Base-by-base conservation (phyloP, 35 echinoderm and acorn worm species). In the Ptychodera flava region DNA sequence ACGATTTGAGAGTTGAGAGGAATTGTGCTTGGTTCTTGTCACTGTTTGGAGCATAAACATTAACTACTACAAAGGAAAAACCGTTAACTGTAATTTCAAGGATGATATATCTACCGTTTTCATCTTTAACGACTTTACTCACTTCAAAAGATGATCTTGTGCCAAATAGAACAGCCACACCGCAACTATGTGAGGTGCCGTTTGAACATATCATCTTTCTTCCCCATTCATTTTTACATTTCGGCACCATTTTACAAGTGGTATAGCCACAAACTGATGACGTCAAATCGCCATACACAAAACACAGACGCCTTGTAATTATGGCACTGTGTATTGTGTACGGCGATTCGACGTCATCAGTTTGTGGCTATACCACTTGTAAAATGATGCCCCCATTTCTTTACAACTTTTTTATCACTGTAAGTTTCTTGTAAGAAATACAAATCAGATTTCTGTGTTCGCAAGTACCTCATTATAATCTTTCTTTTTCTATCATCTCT, bases 341-440 rank as follows among this genome's bases (percentile, higher is more conserved):
- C n/a, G n/a, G n/a, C n/a, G n/a, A n/a, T n/a, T n/a, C n/a, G n/a
- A n/a, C n/a, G n/a, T n/a, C n/a, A n/a, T n/a, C n/a, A n/a, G n/a
- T n/a, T n/a, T n/a, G n/a, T n/a, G n/a, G n/a, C n/a, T n/a, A n/a
- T n/a, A n/a, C n/a, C n/a, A n/a, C n/a, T n/a, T n/a, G n/a, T n/a
- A n/a, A n/a, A n/a, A n/a, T n/a, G n/a, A n/a, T n/a, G n/a, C n/a
- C n/a, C n/a, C n/a, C n/a, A n/a, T 64, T 64, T 64, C 45, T 64
- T 64, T 6, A 6, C 45, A 64, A 64, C 45, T 12, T 64, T 64
- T 22, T 12, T 22, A 64, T 64, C 45, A 64, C 45, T 64, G 22
- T 64, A 64, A 64, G 45, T 64, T 64, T 64, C 45, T 64, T 64
- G 45, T 64, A 64, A 64, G 45, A 64, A 64, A 64, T 64, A 64